Evolutionary conservation across 2,113 vertebrate genomes (phyloP).

Genomic region (Chloropsis cyanopogon): DNA sequence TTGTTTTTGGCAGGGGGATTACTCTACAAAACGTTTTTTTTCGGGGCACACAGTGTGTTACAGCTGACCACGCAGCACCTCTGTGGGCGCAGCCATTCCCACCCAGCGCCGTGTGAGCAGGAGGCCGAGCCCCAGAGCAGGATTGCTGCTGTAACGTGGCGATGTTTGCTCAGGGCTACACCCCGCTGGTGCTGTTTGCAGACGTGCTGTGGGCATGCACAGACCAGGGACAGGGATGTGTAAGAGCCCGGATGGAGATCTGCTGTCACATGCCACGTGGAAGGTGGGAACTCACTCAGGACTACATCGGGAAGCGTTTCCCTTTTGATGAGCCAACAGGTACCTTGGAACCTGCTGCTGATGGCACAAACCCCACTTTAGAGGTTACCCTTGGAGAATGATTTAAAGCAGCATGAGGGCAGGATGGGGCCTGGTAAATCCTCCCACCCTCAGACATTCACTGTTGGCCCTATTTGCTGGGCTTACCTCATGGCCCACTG

Average conservation of each 20-base stretch:
- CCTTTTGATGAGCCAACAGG: fast-evolving
- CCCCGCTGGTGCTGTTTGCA: neutral
- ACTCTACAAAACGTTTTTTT: neutral
- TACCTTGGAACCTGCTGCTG: neutral
- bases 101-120: fast-evolving
- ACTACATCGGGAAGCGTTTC: fast-evolving
- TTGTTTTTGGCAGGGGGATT: fast-evolving
- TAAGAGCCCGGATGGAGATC: fast-evolving
- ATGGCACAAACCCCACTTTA: neutral
- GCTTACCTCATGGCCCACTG: neutral
- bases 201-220: fast-evolving
- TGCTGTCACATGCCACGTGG: fast-evolving
- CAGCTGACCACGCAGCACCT: fast-evolving
- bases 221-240: fast-evolving
- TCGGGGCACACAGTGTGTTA: fast-evolving
- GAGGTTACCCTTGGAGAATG: neutral
- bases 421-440: no score
- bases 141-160: neutral
- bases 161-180: fast-evolving
- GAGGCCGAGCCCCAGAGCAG: neutral
- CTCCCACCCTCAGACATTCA: neutral
- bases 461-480: neutral
- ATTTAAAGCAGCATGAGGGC: fast-evolving
- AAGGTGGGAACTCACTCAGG: neutral
- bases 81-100: fast-evolving